phyloP scores from a whole-genome alignment of 2,888 invertebrate genomes.

The Petrolisthes cinctipes region DNA sequence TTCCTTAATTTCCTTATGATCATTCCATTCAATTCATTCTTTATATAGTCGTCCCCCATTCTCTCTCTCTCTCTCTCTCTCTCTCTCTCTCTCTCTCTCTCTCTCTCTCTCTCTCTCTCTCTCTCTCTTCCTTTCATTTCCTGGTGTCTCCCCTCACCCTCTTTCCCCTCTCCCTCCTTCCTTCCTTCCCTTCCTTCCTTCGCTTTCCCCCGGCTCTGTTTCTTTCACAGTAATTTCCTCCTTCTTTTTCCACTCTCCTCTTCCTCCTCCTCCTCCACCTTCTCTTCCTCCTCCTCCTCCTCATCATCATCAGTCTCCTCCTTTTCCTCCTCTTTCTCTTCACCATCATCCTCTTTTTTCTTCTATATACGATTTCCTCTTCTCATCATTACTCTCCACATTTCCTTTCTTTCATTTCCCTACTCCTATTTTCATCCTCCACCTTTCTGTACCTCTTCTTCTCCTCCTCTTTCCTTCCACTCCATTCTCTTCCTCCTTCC shows the following conservation, averaged over 20 bases:
- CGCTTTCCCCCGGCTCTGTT: neutral
- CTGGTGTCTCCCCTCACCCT: neutral
- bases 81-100: neutral
- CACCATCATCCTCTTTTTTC: neutral
- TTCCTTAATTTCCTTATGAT: neutral
- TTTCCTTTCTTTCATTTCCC: neutral
- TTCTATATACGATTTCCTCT: neutral
- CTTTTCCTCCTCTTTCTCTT: slow-evolving; percentile 6
- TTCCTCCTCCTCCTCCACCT: neutral
- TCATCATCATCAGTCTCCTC: neutral
- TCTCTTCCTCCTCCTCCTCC: neutral
- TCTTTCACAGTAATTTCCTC: neutral
- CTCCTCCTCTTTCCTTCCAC: neutral
- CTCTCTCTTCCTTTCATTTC: neutral
- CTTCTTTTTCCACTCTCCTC: neutral
- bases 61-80: neutral
- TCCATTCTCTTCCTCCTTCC: neutral
- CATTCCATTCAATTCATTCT: neutral
- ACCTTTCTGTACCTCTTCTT: neutral
- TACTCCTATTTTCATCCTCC: neutral
- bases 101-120: neutral
- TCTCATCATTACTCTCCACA: neutral
- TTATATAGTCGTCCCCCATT: neutral
- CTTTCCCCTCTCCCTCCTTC: neutral
- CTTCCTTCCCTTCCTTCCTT: neutral